A percentile compares a stretch with the other conserved stretches of the same genome.
Evolutionary conservation across 2,797 vertebrate species (phyloP).

Genomic region (Ataeniobius toweri): DNA sequence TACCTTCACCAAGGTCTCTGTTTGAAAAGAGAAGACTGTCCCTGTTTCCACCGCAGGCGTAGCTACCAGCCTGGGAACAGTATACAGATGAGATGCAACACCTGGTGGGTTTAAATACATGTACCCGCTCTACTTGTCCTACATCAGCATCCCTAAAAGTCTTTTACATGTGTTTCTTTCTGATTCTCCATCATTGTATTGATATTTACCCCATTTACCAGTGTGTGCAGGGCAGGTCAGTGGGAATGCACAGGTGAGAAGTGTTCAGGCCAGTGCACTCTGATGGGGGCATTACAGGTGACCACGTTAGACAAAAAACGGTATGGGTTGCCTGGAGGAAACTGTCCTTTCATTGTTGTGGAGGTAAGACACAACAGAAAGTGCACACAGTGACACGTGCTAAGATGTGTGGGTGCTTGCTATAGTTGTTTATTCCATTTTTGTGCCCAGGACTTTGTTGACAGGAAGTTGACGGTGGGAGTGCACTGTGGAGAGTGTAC

Average conservation of each 20-base stretch:
- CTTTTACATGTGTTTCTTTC: not conserved
- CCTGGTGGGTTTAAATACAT: slow-evolving; percentile 78
- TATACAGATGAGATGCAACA: slow-evolving; percentile 87
- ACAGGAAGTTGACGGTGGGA: slow-evolving; percentile 79
- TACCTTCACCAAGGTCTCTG: slow-evolving; percentile 80
- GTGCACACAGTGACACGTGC: not conserved
- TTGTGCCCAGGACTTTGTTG: slow-evolving; percentile 83
- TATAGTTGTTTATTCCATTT: not conserved
- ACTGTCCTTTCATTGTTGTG: slow-evolving; percentile 82
- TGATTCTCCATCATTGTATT: not conserved
- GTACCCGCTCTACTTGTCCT: not conserved
- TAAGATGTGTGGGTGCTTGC: not conserved
- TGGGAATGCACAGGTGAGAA: slow-evolving; percentile 86
- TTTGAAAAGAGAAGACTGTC: slow-evolving; percentile 79
- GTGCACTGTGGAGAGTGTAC: slow-evolving; percentile 78
- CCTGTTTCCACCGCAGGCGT: slow-evolving; percentile 85
- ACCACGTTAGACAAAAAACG: slow-evolving; percentile 89
- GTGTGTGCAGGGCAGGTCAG: slow-evolving; percentile 83
- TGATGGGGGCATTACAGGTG: slow-evolving; percentile 84
- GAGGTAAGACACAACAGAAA: slow-evolving; percentile 79
- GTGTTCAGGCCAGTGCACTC: slow-evolving; percentile 84
- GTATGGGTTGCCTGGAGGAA: slow-evolving; percentile 79
- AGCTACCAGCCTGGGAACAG: slow-evolving; percentile 79
- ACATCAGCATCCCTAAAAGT: not conserved
- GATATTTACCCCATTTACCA: slow-evolving; percentile 40